phyloP scores from a whole-genome alignment of 2,888 invertebrate genomes.

The Protodeltote pygarga region DNA sequence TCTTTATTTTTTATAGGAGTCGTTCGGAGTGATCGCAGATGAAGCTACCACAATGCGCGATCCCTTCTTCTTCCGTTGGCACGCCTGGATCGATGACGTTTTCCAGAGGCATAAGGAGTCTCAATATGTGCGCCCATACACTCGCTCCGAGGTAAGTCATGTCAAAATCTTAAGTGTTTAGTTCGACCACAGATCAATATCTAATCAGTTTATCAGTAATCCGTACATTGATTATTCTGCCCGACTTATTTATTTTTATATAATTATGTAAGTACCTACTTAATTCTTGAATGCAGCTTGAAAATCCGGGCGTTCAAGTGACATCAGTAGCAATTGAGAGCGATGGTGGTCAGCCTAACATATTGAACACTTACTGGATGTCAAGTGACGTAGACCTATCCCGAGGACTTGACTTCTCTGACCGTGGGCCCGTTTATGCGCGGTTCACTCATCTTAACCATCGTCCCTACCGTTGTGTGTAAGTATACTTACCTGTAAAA shows the following conservation, averaged over 20 bases:
- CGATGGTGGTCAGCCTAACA: constrained; percentile 82
- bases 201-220: too few species aligned
- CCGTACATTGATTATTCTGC: too few species aligned
- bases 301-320: constrained; percentile 87
- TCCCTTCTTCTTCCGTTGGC: constrained; percentile 95
- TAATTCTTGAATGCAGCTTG: constrained; percentile 76
- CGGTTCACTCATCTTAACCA: constrained; percentile 93
- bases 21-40: constrained; percentile 92
- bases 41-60: constrained; percentile 95
- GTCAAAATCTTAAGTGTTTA: not conserved
- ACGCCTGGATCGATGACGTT: constrained; percentile 91
- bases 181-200: too few species aligned
- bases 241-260: too few species aligned
- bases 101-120: constrained; percentile 91
- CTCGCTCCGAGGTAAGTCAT: constrained; percentile 68
- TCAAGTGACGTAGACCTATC: constrained; percentile 93
- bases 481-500: constrained; percentile 38
- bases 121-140: constrained; percentile 69
- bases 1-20: constrained; percentile 85
- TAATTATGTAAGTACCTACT: not conserved
- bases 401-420: constrained; percentile 92
- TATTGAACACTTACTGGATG: constrained; percentile 92
- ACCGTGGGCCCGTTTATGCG: constrained; percentile 90
- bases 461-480: constrained; percentile 89
- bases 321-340: constrained; percentile 80